These are phyloP conservation scores for Grapholita molesta DNA, from an alignment of 1,140 invertebrate species.

Conservation along the genomic window DNA sequence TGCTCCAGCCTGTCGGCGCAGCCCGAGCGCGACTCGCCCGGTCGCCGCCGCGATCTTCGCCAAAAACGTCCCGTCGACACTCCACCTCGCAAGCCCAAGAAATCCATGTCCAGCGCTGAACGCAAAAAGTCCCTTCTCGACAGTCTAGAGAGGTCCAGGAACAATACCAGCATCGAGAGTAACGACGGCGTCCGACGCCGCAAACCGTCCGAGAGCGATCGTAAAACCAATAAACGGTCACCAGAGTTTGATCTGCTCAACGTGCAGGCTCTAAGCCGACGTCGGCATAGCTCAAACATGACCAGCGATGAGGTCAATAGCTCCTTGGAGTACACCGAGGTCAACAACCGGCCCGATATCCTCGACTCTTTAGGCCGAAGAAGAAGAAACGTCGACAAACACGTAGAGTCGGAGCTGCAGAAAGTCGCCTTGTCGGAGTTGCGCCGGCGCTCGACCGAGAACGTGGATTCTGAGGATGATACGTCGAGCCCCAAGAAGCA, in stretches of 20 bases:
- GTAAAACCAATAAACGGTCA: slow-evolving; percentile 64
- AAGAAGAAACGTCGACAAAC: slow-evolving; percentile 47
- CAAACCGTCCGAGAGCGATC: slow-evolving; percentile 58
- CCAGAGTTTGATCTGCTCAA: slow-evolving; percentile 68
- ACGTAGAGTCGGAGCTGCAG: slow-evolving; percentile 55
- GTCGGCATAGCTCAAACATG: slow-evolving; percentile 64
- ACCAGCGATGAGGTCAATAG: slow-evolving; percentile 70
- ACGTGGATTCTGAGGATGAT: slow-evolving; percentile 55
- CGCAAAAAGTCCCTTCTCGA: slow-evolving; percentile 73
- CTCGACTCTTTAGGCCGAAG: slow-evolving; percentile 64
- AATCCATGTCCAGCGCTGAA: slow-evolving; percentile 73
- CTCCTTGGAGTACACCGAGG: slow-evolving; percentile 68
- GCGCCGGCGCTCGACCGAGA: slow-evolving; percentile 54
- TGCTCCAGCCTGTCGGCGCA: slow-evolving; percentile 86
- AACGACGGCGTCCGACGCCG: slow-evolving; percentile 59
- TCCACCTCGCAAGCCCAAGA: slow-evolving; percentile 69
- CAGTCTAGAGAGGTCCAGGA: slow-evolving; percentile 70
- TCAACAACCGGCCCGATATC: slow-evolving; percentile 70
- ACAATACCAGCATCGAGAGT: slow-evolving; percentile 71
- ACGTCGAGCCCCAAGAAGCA: slow-evolving; percentile 59
- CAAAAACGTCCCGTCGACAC: slow-evolving; percentile 65
- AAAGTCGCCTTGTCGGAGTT: slow-evolving; percentile 60
- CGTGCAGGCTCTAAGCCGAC: slow-evolving; percentile 59
- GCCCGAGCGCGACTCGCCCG: slow-evolving; percentile 79
- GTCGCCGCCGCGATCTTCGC: slow-evolving; percentile 49